Evolutionary conservation across 2,888 invertebrate genomes (phyloP).

Genomic region (Andrena haemorrhoa): DNA sequence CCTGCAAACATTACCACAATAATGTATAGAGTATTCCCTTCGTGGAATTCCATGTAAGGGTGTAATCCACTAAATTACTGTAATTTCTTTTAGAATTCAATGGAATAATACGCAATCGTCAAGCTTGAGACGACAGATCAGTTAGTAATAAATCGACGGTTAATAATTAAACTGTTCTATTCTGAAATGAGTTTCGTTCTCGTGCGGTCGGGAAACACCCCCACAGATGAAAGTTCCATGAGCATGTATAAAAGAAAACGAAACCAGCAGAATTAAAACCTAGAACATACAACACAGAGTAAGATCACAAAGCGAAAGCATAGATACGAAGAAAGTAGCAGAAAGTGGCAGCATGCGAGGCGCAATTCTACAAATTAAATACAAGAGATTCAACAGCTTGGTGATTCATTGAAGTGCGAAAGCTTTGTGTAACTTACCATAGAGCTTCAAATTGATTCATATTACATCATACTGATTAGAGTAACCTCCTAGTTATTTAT

Average conservation of each 20-base stretch:
- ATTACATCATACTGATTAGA: neutral
- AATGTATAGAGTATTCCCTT: conserved; percentile 61
- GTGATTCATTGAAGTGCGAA: neutral
- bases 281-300: conserved; percentile 1
- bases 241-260: conserved; percentile 44
- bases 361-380: neutral
- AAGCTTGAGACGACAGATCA: too few relatives aligned
- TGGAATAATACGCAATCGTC: too few relatives aligned
- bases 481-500: neutral
- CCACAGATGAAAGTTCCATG: conserved; percentile 56
- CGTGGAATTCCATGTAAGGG: conserved; percentile 58
- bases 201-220: conserved; percentile 45
- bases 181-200: too few relatives aligned
- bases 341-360: conserved; percentile 37
- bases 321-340: conserved; percentile 1
- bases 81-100: neutral
- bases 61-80: conserved; percentile 30
- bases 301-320: conserved; percentile 29
- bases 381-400: neutral
- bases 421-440: conserved; percentile 16
- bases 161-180: too few relatives aligned
- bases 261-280: conserved; percentile 26
- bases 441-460: neutral
- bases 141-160: too few relatives aligned
- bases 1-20: conserved; percentile 75